Conservation (phyloP, 2,888 invertebrate species). For the Nomada lathburiana region DNA sequence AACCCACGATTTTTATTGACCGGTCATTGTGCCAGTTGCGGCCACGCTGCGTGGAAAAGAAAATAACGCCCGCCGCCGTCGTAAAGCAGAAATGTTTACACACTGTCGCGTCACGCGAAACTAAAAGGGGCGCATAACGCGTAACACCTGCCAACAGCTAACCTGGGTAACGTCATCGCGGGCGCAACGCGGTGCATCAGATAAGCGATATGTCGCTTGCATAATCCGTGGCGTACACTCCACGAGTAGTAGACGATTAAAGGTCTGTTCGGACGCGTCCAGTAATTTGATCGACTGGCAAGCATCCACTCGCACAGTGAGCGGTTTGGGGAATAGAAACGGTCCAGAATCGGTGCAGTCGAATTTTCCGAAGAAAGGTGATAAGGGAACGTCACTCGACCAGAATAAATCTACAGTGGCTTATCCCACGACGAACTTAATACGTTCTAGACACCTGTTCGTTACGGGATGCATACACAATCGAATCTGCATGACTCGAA, state of each 20-base stretch:
- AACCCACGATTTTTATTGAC: not conserved
- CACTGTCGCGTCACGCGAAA: slow-evolving; percentile 15
- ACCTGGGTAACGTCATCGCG: slow-evolving; percentile 31
- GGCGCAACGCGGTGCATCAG: slow-evolving; percentile 36
- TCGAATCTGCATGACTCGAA: too few relatives aligned
- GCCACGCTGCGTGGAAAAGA: not conserved
- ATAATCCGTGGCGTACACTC: slow-evolving; percentile 33
- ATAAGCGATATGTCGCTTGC: slow-evolving; percentile 43
- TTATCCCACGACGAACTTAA: too few relatives aligned
- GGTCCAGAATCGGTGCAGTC: too few relatives aligned
- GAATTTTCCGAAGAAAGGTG: too few relatives aligned
- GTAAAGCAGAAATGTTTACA: slow-evolving; percentile 27
- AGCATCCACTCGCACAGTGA: too few relatives aligned
- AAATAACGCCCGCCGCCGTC: not conserved
- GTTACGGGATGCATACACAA: too few relatives aligned
- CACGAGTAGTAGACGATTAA: slow-evolving; percentile 14
- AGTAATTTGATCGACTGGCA: too few relatives aligned
- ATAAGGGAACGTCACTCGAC: too few relatives aligned
- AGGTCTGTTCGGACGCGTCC: too few relatives aligned
- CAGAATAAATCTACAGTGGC: too few relatives aligned
- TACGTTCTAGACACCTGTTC: too few relatives aligned
- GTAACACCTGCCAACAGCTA: slow-evolving; percentile 44
- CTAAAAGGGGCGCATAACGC: slow-evolving; percentile 30
- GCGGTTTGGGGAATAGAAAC: too few relatives aligned
- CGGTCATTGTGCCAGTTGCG: not conserved